Base-by-base conservation (phyloP, 2,797 vertebrate genomes). In the Peromyscus attwateri region DNA sequence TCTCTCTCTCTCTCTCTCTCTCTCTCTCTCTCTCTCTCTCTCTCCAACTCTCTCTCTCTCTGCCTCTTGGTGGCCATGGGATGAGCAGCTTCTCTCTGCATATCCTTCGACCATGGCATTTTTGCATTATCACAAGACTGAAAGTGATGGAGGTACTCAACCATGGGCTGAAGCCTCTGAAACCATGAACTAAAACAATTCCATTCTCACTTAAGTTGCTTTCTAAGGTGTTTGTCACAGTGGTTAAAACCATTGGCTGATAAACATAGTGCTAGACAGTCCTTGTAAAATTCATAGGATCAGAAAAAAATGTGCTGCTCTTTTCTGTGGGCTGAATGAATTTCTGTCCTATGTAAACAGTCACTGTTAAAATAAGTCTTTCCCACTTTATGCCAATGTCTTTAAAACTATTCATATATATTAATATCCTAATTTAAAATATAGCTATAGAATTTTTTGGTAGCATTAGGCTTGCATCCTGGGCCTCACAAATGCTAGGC, bases 241-340 rank as follows among this genome's bases (percentile, higher is more conserved):
- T 40, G 9, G 68, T 71, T 88, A 57, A 55, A 46, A 49, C 46
- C 31, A 62, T 3, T 77, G 17, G 2, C 19, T 46, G 2, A 40
- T 66, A 80, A 37, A 40, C 3, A 37, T 29, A 81, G 37, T 31
- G 68, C 62, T 62, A 0, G n/a, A 92, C 95, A 82, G 13, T 66
- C 21, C 87, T 60, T 40, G 31, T 46, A 84, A 89, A 95, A 92
- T 13, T 40, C 6, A 79, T 80, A 95, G 75, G 92, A 52, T 87
- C 29, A 19, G 8, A 73, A 79, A 66, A 66, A 66, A 85, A 60
- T 62, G 14, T 68, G 37, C 13, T 90, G 4, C 21, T 40, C 13
- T 96, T 95, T 92, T 91, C 57, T 81, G 27, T 91, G 64, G 34
- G 13, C 46, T 91, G 19, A n/a, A 84, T 95, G 14, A 73, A 95